Evolutionary conservation across 2,797 vertebrate genomes (phyloP).

Genomic region (Crenuchus spilurus): DNA sequence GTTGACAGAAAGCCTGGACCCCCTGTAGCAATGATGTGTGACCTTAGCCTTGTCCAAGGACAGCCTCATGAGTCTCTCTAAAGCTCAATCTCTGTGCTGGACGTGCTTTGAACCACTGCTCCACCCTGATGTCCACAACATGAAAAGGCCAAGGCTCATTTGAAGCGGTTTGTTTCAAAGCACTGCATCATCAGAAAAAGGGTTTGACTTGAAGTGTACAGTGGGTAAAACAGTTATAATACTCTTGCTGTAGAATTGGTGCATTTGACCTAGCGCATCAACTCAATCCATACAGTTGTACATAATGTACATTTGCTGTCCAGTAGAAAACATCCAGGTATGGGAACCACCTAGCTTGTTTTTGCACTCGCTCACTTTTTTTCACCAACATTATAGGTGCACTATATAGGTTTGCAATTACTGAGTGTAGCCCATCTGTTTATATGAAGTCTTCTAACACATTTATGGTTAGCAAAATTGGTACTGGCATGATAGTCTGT

Average conservation of each 20-base stretch:
- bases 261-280: too few species aligned
- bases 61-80: conserved; percentile 1
- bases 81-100: neutral
- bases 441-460: too few species aligned
- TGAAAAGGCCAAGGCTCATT: conserved; percentile 1
- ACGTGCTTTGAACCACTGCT: neutral
- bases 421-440: neutral
- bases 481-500: too few species aligned
- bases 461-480: too few species aligned
- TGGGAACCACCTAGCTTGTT: neutral
- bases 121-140: neutral
- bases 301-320: too few species aligned
- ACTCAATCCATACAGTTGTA: neutral
- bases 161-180: neutral
- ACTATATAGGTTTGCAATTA: neutral
- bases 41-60: neutral
- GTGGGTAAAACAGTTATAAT: neutral
- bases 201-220: neutral
- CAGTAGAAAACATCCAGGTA: neutral
- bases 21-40: neutral
- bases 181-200: neutral
- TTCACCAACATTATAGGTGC: neutral
- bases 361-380: neutral
- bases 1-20: conserved; percentile 16
- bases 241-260: neutral